Percentiles rank a stretch among this genome's conserved stretches.
These are phyloP conservation scores for Hesperophylax magnus DNA, from an alignment of 1,140 invertebrate genomes.

Conservation along the genomic window DNA sequence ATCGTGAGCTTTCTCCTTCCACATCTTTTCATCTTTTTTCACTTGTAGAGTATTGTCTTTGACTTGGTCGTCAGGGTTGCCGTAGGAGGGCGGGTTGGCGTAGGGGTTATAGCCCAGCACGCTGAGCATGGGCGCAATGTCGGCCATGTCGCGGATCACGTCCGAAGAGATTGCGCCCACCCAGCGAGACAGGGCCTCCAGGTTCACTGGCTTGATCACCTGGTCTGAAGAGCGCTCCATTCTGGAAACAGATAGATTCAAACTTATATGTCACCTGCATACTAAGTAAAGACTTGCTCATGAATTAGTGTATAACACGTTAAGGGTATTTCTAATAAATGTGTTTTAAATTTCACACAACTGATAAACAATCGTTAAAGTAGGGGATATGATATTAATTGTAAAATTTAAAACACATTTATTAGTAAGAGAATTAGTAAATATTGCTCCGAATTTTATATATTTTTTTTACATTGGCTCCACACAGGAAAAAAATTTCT, in stretches of 20 bases:
- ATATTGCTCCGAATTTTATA: no score
- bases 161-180: constrained; percentile 93
- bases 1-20: constrained; percentile 72
- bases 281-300: no score
- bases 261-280: no score
- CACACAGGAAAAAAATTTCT: no score
- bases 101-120: constrained; percentile 94
- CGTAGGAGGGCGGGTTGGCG: constrained; percentile 94
- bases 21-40: constrained; percentile 70
- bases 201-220: constrained; percentile 97
- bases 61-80: constrained; percentile 87
- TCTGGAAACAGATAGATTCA: constrained; percentile 71
- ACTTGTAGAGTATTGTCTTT: constrained; percentile 82
- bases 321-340: no score
- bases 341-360: no score
- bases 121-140: constrained; percentile 93
- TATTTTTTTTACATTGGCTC: no score
- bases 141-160: constrained; percentile 91
- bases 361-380: no score
- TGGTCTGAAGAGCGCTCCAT: constrained; percentile 98
- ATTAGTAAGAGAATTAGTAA: no score
- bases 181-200: constrained; percentile 97
- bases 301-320: no score
- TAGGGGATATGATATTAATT: no score
- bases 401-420: no score